Conservation (phyloP, 2,113 vertebrate genomes). For the Austrofundulus limnaeus region DNA sequence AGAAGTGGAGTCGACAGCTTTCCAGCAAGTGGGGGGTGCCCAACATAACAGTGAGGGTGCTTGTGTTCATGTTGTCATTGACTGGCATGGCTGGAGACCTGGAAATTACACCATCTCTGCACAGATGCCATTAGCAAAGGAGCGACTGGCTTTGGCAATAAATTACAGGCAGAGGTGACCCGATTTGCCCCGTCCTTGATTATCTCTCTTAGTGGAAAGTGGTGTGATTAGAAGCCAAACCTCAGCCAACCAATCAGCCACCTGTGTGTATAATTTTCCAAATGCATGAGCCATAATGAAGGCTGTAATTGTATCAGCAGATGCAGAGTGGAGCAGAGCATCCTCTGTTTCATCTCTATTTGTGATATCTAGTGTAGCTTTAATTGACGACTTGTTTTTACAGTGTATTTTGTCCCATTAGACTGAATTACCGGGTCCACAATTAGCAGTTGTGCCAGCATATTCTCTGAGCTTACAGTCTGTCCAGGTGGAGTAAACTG, state of each 20-base stretch:
- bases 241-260: conserved; percentile 23
- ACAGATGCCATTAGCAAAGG: conserved; percentile 45
- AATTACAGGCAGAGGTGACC: conserved; percentile 50
- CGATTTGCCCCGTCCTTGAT: conserved; percentile 20
- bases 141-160: conserved; percentile 28
- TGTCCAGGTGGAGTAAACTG: conserved; percentile 7
- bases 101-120: conserved; percentile 50
- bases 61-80: conserved; percentile 53
- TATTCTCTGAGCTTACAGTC: conserved; percentile 7
- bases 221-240: conserved; percentile 29
- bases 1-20: conserved; percentile 40
- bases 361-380: not conserved
- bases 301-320: conserved; percentile 36
- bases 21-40: not conserved
- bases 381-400: not conserved
- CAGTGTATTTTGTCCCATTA: conserved; percentile 1
- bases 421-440: not conserved
- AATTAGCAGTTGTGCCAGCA: not conserved
- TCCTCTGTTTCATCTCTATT: conserved; percentile 7
- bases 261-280: conserved; percentile 34
- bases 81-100: conserved; percentile 44
- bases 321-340: conserved; percentile 22
- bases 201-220: conserved; percentile 18
- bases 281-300: conserved; percentile 40
- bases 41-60: conserved; percentile 14